Percentiles rank a stretch among this genome's conserved stretches.
Evolutionary conservation across 2,888 invertebrate species (phyloP).

Genomic region (Pandemis heparana): DNA sequence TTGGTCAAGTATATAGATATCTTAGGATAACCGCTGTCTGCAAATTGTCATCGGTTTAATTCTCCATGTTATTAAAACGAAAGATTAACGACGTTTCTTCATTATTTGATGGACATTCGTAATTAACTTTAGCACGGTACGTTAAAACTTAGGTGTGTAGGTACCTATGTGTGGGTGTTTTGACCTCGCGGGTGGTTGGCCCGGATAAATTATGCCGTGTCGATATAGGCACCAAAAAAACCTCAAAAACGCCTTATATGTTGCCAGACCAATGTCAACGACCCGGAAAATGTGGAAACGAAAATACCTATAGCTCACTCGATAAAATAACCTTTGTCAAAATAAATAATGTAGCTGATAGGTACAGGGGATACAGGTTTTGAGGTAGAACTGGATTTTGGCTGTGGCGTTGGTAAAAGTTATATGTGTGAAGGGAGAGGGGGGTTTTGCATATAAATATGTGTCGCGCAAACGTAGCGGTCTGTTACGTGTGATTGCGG

Average conservation of each 20-base stretch:
- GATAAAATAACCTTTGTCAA: conserved; percentile 19
- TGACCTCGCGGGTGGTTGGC: conserved; percentile 56
- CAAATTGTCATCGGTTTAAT: too few relatives aligned
- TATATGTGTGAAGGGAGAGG: too few relatives aligned
- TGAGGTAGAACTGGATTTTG: too few relatives aligned
- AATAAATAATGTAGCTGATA: conserved; percentile 16
- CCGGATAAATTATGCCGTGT: conserved; percentile 63
- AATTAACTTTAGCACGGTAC: conserved; percentile 50
- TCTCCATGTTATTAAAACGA: neutral
- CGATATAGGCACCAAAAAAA: conserved; percentile 56
- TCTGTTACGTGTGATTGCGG: too few relatives aligned
- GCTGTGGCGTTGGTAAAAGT: too few relatives aligned
- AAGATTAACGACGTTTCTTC: conserved; percentile 23
- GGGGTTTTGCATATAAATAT: too few relatives aligned
- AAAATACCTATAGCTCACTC: conserved; percentile 22
- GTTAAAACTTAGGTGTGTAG: conserved; percentile 49
- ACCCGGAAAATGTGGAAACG: conserved; percentile 51
- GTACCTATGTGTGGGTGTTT: conserved; percentile 62
- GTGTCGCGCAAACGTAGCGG: too few relatives aligned
- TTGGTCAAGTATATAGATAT: too few relatives aligned
- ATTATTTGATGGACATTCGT: conserved; percentile 19
- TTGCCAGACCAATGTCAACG: conserved; percentile 49
- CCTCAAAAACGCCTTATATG: conserved; percentile 48
- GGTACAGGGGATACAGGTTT: too few relatives aligned
- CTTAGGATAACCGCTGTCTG: too few relatives aligned